phyloP scores from a whole-genome alignment of 2,113 vertebrate species.

The Psettodes erumei region DNA sequence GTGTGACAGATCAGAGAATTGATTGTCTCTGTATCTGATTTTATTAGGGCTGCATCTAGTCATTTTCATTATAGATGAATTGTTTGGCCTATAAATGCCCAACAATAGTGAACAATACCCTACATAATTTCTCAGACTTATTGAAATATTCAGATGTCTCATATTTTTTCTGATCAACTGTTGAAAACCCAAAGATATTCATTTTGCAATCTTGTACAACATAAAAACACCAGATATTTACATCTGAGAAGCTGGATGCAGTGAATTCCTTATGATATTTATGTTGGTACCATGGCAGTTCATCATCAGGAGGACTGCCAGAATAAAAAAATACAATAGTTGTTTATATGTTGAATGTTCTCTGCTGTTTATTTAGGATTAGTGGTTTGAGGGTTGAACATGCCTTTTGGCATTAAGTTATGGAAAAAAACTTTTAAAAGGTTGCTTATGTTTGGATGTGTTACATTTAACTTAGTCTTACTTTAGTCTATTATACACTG shows the following conservation, averaged over 20 bases:
- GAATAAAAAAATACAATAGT: constrained; percentile 8
- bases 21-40: not conserved
- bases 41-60: not conserved
- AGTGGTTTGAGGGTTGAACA: not conserved
- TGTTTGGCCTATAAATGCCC: not conserved
- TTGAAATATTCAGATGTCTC: not conserved
- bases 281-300: constrained; percentile 9
- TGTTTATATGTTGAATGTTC: constrained; percentile 32
- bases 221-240: constrained; percentile 3
- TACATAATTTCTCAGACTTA: not conserved
- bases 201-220: not conserved
- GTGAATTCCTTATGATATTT: not conserved
- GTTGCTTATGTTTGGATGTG: not conserved
- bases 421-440: constrained; percentile 1
- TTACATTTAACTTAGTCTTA: constrained; percentile 13
- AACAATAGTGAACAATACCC: not conserved
- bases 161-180: constrained; percentile 10
- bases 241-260: not conserved
- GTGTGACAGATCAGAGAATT: not conserved
- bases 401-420: not conserved
- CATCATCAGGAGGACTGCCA: not conserved
- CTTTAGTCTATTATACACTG: constrained; percentile 2
- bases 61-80: not conserved
- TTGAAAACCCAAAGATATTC: constrained; percentile 10
- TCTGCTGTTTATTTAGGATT: constrained; percentile 8